Evolutionary conservation across 2,113 vertebrate genomes (phyloP).

Genomic region (Tylochromis polylepis): DNA sequence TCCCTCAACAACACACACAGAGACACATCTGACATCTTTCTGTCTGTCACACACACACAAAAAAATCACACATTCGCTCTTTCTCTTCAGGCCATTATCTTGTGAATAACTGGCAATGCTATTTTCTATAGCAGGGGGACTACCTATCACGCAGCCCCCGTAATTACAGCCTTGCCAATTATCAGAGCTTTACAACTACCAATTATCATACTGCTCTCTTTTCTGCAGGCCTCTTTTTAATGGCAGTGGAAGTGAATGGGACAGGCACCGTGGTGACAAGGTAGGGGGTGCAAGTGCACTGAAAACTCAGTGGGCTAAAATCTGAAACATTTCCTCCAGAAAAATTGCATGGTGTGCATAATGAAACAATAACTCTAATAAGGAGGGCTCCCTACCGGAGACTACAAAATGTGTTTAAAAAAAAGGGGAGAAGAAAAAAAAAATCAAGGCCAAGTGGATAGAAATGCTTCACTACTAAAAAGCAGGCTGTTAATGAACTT

Average conservation of each 20-base stretch:
- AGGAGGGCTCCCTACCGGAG: not conserved
- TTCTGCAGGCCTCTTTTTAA: constrained; percentile 45
- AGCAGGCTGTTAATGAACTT: not conserved
- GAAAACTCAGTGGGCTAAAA: not conserved
- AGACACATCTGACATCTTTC: constrained; percentile 16
- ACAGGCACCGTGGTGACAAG: not conserved
- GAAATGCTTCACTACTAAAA: not conserved
- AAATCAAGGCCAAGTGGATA: not conserved
- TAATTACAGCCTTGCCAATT: constrained; percentile 62
- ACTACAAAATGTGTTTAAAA: not conserved
- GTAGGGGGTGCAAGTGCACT: constrained; percentile 4
- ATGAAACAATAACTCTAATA: constrained; percentile 16
- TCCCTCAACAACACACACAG: not conserved
- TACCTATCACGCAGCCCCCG: constrained; percentile 30
- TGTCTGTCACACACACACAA: not conserved
- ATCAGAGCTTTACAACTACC: constrained; percentile 62
- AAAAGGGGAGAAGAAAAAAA: not conserved
- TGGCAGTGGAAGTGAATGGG: constrained; percentile 16
- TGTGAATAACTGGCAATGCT: constrained; percentile 40
- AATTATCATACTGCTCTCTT: constrained; percentile 51
- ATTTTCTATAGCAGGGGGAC: constrained; percentile 13
- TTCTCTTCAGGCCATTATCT: constrained; percentile 40
- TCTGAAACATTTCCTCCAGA: not conserved
- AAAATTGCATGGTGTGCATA: constrained; percentile 20
- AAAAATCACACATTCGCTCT: not conserved